These are phyloP conservation scores for Nasonia longicornis DNA, from an alignment of 1,140 invertebrate genomes.

Conservation along the genomic window DNA sequence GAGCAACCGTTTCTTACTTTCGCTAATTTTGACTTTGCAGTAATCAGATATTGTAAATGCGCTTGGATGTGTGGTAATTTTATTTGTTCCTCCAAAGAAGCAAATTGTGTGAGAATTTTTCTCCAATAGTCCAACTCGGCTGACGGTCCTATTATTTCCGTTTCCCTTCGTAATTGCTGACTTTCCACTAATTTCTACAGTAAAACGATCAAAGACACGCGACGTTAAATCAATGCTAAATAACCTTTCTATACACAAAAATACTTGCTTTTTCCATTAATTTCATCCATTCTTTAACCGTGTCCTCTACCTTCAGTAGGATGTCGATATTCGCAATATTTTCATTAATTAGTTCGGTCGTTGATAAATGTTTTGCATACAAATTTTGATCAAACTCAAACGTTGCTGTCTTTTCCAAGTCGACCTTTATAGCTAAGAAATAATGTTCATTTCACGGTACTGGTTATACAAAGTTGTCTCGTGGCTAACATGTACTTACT, in stretches of 20 bases:
- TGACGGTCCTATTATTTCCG: conserved; percentile 82
- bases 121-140: conserved; percentile 88
- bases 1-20: conserved; percentile 69
- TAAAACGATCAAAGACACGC: not conserved
- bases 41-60: conserved; percentile 76
- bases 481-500: conserved; percentile 58
- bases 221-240: not conserved
- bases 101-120: conserved; percentile 81
- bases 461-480: not conserved
- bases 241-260: not conserved
- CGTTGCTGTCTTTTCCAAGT: conserved; percentile 70
- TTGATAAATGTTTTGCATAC: conserved; percentile 70
- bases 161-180: conserved; percentile 83
- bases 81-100: conserved; percentile 83
- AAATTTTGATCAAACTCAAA: conserved; percentile 71
- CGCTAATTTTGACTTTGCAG: conserved; percentile 77
- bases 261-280: conserved; percentile 73
- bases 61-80: conserved; percentile 74
- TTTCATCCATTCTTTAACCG: conserved; percentile 74
- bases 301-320: conserved; percentile 70
- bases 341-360: conserved; percentile 65
- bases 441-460: not conserved
- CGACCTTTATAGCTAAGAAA: conserved; percentile 71
- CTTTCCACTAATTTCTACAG: conserved; percentile 73
- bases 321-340: conserved; percentile 69